Evolutionary conservation across 2,113 vertebrate genomes (phyloP).

Genomic region (Cettia cetti): DNA sequence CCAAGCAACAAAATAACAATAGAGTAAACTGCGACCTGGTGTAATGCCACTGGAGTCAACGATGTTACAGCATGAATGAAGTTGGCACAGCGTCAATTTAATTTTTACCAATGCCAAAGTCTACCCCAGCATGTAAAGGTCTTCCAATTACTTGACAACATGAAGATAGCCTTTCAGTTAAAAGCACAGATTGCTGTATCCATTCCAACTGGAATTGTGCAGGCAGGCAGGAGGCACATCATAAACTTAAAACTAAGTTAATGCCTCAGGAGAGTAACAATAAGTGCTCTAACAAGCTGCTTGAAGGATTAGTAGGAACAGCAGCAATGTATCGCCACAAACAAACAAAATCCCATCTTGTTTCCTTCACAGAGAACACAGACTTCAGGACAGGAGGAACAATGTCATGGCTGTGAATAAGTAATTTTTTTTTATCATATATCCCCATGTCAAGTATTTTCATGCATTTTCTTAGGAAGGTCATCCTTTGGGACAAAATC

Average conservation of each 20-base stretch:
- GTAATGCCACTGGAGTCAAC: neutral
- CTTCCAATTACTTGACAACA: neutral
- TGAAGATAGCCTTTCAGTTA: neutral
- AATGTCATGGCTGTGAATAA: neutral
- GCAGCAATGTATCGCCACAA: neutral
- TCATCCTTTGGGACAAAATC: neutral
- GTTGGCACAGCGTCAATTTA: neutral
- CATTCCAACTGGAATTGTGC: neutral
- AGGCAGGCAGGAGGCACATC: neutral
- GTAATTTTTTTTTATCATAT: neutral
- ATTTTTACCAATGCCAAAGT: neutral
- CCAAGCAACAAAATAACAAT: slow-evolving; percentile 16
- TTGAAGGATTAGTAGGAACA: neutral
- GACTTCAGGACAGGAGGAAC: neutral
- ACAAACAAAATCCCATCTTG: neutral
- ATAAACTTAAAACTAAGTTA: neutral
- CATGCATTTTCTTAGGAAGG: neutral
- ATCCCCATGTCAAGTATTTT: neutral
- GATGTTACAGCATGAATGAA: neutral
- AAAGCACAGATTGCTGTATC: neutral
- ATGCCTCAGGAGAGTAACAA: neutral
- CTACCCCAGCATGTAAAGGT: neutral
- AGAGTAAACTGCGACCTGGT: neutral
- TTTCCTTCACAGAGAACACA: neutral
- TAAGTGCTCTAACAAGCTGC: neutral